Base-by-base conservation (phyloP, 2,888 invertebrate genomes). In the Nemotelus pantherinus region DNA sequence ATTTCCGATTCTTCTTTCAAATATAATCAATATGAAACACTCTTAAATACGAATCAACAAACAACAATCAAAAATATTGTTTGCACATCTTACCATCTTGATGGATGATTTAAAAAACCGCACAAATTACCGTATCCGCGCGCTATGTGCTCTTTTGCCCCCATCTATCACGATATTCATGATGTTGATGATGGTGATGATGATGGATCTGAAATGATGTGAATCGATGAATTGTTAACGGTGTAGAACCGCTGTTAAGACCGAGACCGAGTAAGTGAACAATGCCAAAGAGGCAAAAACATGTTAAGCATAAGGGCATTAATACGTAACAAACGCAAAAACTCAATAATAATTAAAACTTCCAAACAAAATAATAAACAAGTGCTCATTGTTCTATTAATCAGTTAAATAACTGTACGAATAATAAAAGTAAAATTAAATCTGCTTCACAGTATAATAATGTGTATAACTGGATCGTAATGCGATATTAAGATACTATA, bases 1-100 rank as follows among this genome's bases (percentile, higher is more conserved):
- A 82, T 80, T 81, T 78, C 77, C 80, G 75, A 67, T 60, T 78
- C 71, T 78, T 79, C 64, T 80, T 79, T 80, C 77, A 70, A 77
- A 76, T 75, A 76, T 79, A 76, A 79, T 76, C 60, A 77, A 79
- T 70, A 77, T 68, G 65, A 48, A 72, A 72, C 57, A 68, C 39
- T 41, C 41, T 10, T 6, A 72, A 72, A 60, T 63, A 45, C 60
- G 41, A 60, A 53, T 55, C 70, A 43, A 70, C 55, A 70, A 70
- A 70, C 70, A 60, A 47, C 60, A 74, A 72, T 58, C 41, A 71
- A 71, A 71, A 55, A 55, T 60, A 63, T 74, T 74, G 60, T 60
- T 60, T 74, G 48, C 25, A 55, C 72, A 58, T 72, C 72, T 39
- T 50, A 60, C 41, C 48, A 50, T 41, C 25, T 47, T 50, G 60